A percentile compares a stretch with the other conserved stretches of the same genome.
Conservation (phyloP, 1,140 invertebrate genomes). For the Pomacea maculata region DNA sequence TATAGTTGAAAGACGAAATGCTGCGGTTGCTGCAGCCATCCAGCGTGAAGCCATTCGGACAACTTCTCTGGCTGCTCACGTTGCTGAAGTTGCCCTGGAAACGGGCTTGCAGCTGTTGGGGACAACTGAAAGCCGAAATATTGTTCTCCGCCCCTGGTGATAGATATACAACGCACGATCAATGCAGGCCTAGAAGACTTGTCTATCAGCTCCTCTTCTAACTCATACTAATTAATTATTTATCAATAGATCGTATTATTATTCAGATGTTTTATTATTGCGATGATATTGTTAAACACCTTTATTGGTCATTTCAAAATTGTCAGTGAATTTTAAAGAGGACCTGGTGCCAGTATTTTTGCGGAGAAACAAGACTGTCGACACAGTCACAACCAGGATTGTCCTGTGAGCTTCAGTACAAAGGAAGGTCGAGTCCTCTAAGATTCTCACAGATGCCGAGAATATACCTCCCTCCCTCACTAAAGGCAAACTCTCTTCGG, state of each 20-base stretch:
- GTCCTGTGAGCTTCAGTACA: too few relatives aligned
- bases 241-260: background rate
- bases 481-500: too few relatives aligned
- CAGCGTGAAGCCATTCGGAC: background rate
- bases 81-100: slow-evolving; percentile 2
- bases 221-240: background rate
- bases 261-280: background rate
- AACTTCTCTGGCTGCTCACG: background rate
- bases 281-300: background rate
- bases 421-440: too few relatives aligned
- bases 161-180: background rate
- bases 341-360: too few relatives aligned
- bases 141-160: background rate
- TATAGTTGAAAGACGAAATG: background rate
- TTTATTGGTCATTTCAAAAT: background rate
- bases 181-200: background rate
- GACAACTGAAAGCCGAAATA: background rate
- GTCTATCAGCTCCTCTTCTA: background rate
- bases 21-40: background rate
- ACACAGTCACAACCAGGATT: too few relatives aligned
- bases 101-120: background rate
- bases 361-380: too few relatives aligned
- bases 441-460: too few relatives aligned
- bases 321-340: background rate
- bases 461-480: too few relatives aligned